Percentiles rank a stretch among this genome's conserved stretches.
These are phyloP conservation scores for Netelia inedita DNA, from an alignment of 2,888 invertebrate species.

Conservation along the genomic window DNA sequence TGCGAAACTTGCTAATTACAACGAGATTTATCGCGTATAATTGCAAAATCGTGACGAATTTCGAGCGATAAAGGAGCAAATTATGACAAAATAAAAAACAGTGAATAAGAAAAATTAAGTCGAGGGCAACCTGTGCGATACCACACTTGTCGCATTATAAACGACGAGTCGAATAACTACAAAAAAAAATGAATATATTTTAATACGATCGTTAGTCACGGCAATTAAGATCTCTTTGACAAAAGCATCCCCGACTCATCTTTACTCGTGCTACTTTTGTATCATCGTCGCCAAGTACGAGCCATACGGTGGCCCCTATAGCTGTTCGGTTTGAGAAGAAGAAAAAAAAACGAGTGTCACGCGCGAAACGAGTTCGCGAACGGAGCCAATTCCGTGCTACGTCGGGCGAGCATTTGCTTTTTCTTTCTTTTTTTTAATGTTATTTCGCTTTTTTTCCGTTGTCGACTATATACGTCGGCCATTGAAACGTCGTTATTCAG, in stretches of 20 bases:
- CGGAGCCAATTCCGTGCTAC: not conserved
- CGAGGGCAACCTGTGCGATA: not conserved
- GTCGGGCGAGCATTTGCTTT: not conserved
- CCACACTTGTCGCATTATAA: too few species aligned
- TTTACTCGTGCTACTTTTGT: conserved; percentile 1
- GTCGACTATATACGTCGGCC: not conserved
- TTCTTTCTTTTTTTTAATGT: not conserved
- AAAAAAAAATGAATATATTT: not conserved
- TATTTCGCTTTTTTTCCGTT: conserved; percentile 10
- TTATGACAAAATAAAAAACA: not conserved
- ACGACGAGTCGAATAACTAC: too few species aligned
- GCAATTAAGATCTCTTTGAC: conserved; percentile 48
- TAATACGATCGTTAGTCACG: conserved; percentile 11
- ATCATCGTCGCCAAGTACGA: not conserved
- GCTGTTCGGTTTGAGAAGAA: not conserved
- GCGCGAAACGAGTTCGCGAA: not conserved
- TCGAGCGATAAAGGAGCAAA: too few species aligned
- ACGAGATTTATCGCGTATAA: not conserved
- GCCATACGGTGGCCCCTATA: not conserved
- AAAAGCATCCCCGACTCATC: not conserved
- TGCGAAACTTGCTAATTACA: not conserved
- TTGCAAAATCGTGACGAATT: not conserved
- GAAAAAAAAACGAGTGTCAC: too few species aligned
- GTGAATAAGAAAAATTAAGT: not conserved
- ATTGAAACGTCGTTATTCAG: conserved; percentile 51